Percentiles rank a stretch among this genome's conserved stretches.
Conservation (phyloP, 2,113 vertebrate species). For the Sylvietta virens region DNA sequence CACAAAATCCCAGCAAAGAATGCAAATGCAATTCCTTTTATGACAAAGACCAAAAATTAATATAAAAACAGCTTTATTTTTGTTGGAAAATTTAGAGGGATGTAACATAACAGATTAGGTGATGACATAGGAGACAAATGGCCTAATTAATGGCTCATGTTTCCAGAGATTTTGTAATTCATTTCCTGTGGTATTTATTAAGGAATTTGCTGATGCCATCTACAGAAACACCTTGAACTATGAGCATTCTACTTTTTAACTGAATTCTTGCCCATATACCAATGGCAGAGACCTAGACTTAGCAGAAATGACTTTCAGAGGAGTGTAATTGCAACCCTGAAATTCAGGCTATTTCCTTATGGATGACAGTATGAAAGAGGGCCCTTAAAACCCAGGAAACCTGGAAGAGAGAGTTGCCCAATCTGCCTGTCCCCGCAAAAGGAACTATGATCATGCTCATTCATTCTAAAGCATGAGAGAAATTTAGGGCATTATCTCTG, state of each 20-base stretch:
- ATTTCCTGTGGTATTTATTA: neutral
- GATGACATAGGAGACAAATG: neutral
- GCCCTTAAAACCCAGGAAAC: neutral
- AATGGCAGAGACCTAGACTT: neutral
- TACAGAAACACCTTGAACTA: neutral
- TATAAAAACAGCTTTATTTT: neutral
- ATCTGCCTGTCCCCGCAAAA: neutral
- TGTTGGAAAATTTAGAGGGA: neutral
- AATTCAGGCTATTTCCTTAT: neutral
- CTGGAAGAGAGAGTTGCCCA: neutral
- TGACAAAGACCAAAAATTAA: neutral
- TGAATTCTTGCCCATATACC: neutral
- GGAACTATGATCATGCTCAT: neutral
- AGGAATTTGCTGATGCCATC: neutral
- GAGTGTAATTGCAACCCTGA: neutral
- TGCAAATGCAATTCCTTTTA: neutral
- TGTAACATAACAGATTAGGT: neutral
- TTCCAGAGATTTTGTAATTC: neutral
- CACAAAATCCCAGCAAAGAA: neutral
- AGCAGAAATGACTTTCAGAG: neutral
- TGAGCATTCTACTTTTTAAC: neutral
- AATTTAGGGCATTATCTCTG: neutral
- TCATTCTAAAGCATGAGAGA: neutral
- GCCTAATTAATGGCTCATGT: neutral
- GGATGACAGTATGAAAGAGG: rapidly evolving